Conservation (phyloP, 2,113 vertebrate species). For the Illadopsis cleaveri region DNA sequence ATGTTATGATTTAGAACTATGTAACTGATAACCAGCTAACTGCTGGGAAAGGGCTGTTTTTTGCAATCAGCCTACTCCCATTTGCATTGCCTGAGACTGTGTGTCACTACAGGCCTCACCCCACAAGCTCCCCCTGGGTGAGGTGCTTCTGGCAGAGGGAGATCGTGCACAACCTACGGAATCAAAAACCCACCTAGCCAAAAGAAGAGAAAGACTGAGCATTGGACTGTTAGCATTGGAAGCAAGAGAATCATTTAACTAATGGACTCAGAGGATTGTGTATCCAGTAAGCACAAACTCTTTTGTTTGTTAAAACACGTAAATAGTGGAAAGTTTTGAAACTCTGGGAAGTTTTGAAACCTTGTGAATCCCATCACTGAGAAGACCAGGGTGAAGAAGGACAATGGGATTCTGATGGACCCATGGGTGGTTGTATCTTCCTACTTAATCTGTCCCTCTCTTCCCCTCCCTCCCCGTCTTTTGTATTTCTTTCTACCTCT, state of each 20-base stretch:
- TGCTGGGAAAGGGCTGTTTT: neutral
- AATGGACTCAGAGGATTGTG: neutral
- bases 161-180: fast-evolving
- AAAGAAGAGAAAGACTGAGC: neutral
- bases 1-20: neutral
- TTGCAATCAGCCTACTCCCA: neutral
- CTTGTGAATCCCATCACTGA: neutral
- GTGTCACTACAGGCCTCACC: fast-evolving
- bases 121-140: neutral
- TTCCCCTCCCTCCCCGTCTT: too few species aligned
- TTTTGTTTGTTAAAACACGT: neutral
- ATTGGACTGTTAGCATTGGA: neutral
- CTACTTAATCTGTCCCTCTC: neutral
- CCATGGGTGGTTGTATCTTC: neutral
- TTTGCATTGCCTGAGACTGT: neutral
- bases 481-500: neutral
- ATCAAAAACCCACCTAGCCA: neutral
- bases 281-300: neutral
- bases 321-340: neutral
- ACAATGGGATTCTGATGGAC: neutral
- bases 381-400: neutral
- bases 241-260: neutral
- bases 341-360: neutral
- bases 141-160: neutral
- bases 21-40: neutral